Evolutionary conservation across 64 coral and sea anemone species (phyloP).

Genomic region (Platygyra sinensis): DNA sequence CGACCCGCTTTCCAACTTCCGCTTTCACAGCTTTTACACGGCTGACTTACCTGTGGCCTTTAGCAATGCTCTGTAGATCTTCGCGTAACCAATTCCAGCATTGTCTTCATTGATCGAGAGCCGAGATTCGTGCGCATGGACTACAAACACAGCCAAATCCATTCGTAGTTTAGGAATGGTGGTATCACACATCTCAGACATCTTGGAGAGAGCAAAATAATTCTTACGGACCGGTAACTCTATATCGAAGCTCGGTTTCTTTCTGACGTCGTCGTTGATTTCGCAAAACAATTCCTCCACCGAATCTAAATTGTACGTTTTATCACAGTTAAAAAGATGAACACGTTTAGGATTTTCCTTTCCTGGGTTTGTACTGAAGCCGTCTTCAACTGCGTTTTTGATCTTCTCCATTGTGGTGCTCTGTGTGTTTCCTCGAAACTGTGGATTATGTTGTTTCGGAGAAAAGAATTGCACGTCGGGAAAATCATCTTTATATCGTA

Average conservation of each 20-base stretch:
- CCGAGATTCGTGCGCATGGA: slow-evolving; percentile 76
- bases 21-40: no score
- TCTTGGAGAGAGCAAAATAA: slow-evolving; percentile 57
- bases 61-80: slow-evolving; percentile 68
- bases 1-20: no score
- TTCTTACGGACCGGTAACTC: not conserved
- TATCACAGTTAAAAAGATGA: slow-evolving; percentile 80
- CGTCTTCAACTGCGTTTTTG: no score
- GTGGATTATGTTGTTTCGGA: no score
- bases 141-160: slow-evolving; percentile 80
- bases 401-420: no score
- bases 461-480: no score
- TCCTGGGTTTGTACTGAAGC: no score
- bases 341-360: not conserved
- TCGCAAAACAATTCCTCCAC: slow-evolving; percentile 26
- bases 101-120: slow-evolving; percentile 71
- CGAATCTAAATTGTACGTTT: slow-evolving; percentile 48
- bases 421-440: no score
- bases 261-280: no score
- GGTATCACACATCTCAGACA: slow-evolving; percentile 27
- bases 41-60: slow-evolving; percentile 46
- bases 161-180: not conserved
- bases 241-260: not conserved
- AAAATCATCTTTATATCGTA: no score
- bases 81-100: slow-evolving; percentile 75